Base-by-base conservation (phyloP, 2,888 invertebrate species). In the Noctua janthina region DNA sequence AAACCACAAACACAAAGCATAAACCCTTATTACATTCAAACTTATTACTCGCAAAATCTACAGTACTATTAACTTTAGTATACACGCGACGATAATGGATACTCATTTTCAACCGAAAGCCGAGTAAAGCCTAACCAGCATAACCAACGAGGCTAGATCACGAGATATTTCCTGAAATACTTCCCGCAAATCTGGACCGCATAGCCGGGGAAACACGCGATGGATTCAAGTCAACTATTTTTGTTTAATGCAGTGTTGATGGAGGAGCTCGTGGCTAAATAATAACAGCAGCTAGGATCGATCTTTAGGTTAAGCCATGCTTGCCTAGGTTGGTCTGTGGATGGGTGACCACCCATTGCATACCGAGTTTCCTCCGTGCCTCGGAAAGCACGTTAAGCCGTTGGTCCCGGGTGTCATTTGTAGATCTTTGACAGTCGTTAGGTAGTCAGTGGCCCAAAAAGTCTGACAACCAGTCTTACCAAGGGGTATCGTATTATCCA, bases 151-250 rank as follows among this genome's bases (percentile, higher is more conserved):
- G 82, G 35, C 70, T 67, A 68, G 71, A 82, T 88, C 79, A 81
- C 70, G 66, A 81, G 86, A 88, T 79, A 87, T 84, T 86, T 88
- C 76, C 80, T 76, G 79, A 64, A 84, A 82, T 74, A 82, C 59
- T 79, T 79, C 20, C 81, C 56, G 77, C 76, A 78, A 86, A 88
- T 78, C 64, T 72, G 77, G 68, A 86, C 82, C 76, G 76, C 74
- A 86, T 88, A 70, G 74, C 74, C 13, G 46, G 64, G 64, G 67
- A 80, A 81, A 67, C 76, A 81, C 43, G 73, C 70, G 66, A 74
- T 67, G 66, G 46, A 77, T 64, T 82, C 51, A 20, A 46, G 20
- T 78, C 29, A 64, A 46, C 56, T 20, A 51, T 59, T 56, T 49
- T 6, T 62, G 23, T 64, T 64, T 29, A 29, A 17, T 62, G 23